A percentile compares a stretch with the other conserved stretches of the same genome.
phyloP scores from a whole-genome alignment of 2,797 vertebrate genomes.

The Gila robusta region DNA sequence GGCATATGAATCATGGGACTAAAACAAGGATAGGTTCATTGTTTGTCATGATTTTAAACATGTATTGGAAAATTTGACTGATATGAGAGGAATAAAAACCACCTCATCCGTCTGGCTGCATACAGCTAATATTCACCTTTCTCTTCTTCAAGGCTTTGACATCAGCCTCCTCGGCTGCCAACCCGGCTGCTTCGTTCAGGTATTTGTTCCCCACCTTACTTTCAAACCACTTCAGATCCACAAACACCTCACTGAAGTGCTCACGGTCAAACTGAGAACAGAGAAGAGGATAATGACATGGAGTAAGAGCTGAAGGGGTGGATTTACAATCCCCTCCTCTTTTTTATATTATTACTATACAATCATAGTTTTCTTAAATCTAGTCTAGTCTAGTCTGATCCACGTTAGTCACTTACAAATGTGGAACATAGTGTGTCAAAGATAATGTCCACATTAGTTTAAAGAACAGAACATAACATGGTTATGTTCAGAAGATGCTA shows the following conservation, averaged over 20 bases:
- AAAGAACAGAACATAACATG: not conserved
- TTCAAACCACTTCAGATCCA: conserved; percentile 99
- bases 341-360: not conserved
- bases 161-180: conserved; percentile 89
- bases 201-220: conserved; percentile 99
- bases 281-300: conserved; percentile 21
- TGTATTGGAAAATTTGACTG: not conserved
- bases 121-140: conserved; percentile 71
- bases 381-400: not conserved
- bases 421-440: not conserved
- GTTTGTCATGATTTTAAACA: not conserved
- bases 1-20: not conserved
- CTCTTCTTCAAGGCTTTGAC: conserved; percentile 78
- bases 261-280: conserved; percentile 92
- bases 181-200: conserved; percentile 94
- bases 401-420: not conserved
- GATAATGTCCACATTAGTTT: not conserved
- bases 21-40: not conserved
- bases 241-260: conserved; percentile 96
- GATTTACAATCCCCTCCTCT: not conserved
- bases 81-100: not conserved
- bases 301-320: not conserved
- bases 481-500: not conserved
- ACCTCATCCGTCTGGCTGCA: not conserved
- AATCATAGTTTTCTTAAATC: not conserved